phyloP scores from a whole-genome alignment of 2,113 vertebrate genomes.

The Microcebus murinus region DNA sequence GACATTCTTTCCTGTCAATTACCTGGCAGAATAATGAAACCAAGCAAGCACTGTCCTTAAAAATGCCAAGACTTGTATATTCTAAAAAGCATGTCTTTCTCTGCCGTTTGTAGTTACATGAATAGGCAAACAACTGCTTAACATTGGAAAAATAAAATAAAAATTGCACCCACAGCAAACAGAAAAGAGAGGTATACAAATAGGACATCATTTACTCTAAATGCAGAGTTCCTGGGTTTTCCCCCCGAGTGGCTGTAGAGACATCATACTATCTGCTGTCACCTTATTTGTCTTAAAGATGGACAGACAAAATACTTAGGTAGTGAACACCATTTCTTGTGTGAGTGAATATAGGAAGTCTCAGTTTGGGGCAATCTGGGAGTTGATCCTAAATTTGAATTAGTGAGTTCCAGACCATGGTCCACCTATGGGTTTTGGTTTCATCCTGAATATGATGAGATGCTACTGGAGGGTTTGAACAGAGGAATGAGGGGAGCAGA shows the following conservation, averaged over 20 bases:
- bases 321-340: background rate
- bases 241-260: background rate
- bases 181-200: background rate
- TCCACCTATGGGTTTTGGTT: background rate
- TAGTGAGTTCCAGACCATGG: background rate
- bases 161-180: background rate
- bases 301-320: background rate
- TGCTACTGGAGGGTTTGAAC: background rate
- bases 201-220: background rate
- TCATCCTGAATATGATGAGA: background rate
- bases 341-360: background rate
- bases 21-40: constrained; percentile 76
- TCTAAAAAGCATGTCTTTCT: constrained; percentile 54
- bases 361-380: background rate
- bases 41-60: constrained; percentile 68
- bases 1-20: constrained; percentile 71
- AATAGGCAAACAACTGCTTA: constrained; percentile 54
- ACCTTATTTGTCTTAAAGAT: background rate
- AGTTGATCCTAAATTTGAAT: constrained; percentile 4
- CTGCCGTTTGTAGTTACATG: constrained; percentile 56
- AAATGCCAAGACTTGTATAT: constrained; percentile 4
- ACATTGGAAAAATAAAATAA: constrained; percentile 30
- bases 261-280: background rate
- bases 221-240: background rate
- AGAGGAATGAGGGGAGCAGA: background rate